Evolutionary conservation across 2,797 vertebrate species (phyloP), one percentile per base, ranked within the genome.

Genomic region (Buceros bicornis): DNA sequence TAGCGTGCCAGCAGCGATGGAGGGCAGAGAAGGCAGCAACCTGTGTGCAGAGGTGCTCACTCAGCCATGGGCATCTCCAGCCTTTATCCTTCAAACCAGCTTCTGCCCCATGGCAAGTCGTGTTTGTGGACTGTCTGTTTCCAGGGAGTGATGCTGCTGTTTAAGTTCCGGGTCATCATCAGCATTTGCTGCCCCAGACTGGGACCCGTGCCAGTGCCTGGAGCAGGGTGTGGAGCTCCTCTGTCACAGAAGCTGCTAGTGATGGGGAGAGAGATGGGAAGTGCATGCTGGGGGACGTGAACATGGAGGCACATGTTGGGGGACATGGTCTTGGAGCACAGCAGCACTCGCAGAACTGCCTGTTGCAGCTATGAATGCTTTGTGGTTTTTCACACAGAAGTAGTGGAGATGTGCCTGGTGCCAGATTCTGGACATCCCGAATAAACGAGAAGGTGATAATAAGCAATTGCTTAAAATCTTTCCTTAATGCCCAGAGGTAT

Each of bases 31-130:
- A 61, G 18, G 53, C 48, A 67, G 45, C 33, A 58, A 3, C 29
- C 33, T 33, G 33, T 1, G 3, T 26, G 29, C 48, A 18, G 43
- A 85, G 42, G 54, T 77, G 15, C 31, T 45, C 8, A 2, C 13
- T 31, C 51, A 28, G 7, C 56, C 0, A 0, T 37, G 40, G 35
- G 45, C 76, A 56, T 43, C 45, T 11, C 16, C 64, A 65, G 17
- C 50, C 25, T 29, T 40, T 82, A 25, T 21, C 6, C 29, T 56
- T 69, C 50, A 53, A 29, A 71, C n/a, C 47, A 24, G 5, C 33
- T 70, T 89, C 73, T 73, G 53, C 42, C 28, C 35, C 7, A 0
- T 64, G 84, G 19, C n/a, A 43, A 33, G 37, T 15, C 20, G 18
- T 21, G 10, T 18, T 67, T 13, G 11, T 37, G 48, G 71, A 16